Evolutionary conservation across 2,797 vertebrate genomes (phyloP), one percentile per base, ranked within the genome.

Genomic region (Acanthis flammea): DNA sequence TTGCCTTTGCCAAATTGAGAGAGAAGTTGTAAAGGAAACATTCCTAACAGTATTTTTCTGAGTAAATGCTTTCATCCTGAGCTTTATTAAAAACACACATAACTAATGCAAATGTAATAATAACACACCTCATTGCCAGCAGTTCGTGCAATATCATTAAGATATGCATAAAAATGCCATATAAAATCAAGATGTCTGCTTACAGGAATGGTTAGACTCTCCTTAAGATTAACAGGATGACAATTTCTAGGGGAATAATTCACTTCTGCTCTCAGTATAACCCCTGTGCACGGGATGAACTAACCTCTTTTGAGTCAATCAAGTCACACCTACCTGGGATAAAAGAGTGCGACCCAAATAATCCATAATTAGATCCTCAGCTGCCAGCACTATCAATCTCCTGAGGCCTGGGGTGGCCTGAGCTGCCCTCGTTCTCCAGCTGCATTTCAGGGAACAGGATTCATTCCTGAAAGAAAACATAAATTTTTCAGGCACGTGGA

Each of bases 331-430:
- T 62, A 73, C 61, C 74, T 42, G 73, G 60, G 89, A 96, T 42
- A 94, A 93, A 89, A 92, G 92, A 92, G 86, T 86, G 70, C 0
- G 94, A 94, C 94, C 95, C 94, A 94, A 94, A 96, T 95, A 92
- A 90, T 92, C 89, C 89, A 73, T 53, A 96, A 96, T 95, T 96
- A 96, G 95, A 78, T 78, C 82, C 84, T 70, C 91, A 92, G 89
- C 85, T 96, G 82, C 80, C 95, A 77, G 47, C 82, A 37, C 41
- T 62, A 71, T 47, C 24, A 72, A 78, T 86, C 96, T 93, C 94
- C 66, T 37, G 95, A 61, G 94, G 39, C 65, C 53, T 75, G 71
- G 65, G 80, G 48, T 94, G 91, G 76, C 95, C 92, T 91, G 48
- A 92, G 82, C 85, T 92, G 94, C 92, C 76, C 92, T 92, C 14